phyloP scores from a whole-genome alignment of 2,797 vertebrate genomes.

The Microtus agrestis region DNA sequence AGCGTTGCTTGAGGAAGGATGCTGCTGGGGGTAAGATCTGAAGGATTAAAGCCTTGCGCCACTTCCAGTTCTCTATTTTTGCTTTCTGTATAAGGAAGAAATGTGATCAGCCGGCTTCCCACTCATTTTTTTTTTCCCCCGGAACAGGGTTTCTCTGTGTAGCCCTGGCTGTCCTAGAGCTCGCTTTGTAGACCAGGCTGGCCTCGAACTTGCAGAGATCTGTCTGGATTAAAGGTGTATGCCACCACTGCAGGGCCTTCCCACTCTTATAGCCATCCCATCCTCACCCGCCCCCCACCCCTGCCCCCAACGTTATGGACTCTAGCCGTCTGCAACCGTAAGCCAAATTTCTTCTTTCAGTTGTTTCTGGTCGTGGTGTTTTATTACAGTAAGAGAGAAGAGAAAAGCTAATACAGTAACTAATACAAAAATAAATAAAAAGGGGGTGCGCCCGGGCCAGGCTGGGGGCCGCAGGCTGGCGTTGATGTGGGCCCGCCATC shows the following conservation, averaged over 20 bases:
- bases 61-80: background rate
- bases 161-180: background rate
- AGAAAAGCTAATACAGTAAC: background rate
- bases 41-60: background rate
- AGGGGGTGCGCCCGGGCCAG: constrained; percentile 39
- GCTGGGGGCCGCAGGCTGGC: constrained; percentile 85
- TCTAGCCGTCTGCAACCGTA: background rate
- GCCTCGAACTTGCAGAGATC: background rate
- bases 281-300: background rate
- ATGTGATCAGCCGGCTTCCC: background rate
- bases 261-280: background rate
- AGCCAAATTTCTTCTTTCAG: background rate
- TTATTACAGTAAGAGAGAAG: background rate
- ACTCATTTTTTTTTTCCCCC: no score
- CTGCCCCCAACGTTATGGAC: background rate
- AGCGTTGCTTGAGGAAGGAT: background rate
- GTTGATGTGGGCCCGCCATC: constrained; percentile 66
- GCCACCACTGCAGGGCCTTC: background rate
- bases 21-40: background rate
- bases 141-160: background rate
- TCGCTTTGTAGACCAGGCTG: background rate
- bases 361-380: background rate
- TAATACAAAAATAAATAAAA: background rate
- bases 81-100: background rate
- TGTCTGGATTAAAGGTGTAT: background rate